Evolutionary conservation across 1,140 invertebrate genomes (phyloP).

Genomic region (Trachelipus rathkii): DNA sequence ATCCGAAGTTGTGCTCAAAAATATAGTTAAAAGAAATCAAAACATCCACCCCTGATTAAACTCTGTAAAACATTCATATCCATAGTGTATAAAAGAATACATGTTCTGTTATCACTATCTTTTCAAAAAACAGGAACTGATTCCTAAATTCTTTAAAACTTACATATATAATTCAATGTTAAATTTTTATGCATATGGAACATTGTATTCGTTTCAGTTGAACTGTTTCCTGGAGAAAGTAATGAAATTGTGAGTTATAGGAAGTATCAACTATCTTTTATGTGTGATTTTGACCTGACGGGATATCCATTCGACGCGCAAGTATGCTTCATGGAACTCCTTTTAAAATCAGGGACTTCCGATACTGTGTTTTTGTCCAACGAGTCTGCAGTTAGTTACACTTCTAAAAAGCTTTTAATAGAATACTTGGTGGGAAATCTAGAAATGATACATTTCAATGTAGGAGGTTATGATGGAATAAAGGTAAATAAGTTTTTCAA

Average conservation of each 20-base stretch:
- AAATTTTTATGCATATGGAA: background rate
- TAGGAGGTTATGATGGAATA: no score
- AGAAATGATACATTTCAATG: no score
- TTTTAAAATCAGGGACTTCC: background rate
- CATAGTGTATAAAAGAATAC: no score
- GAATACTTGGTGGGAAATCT: constrained; percentile 16
- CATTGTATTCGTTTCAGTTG: background rate
- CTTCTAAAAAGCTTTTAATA: constrained; percentile 5
- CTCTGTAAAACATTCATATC: no score
- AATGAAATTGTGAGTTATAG: constrained; percentile 29
- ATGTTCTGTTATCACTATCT: no score
- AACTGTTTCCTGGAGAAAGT: constrained; percentile 19
- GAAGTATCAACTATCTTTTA: constrained; percentile 30
- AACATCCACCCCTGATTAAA: no score
- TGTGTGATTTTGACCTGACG: constrained; percentile 35
- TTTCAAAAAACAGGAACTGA: no score
- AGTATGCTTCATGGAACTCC: constrained; percentile 26
- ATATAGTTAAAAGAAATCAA: no score
- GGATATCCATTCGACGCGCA: constrained; percentile 37
- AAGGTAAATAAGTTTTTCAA: no score
- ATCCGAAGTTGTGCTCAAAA: no score
- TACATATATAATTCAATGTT: no score
- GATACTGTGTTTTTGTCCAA: background rate
- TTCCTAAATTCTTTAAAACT: no score
- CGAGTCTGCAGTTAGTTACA: background rate